Evolutionary conservation across 2,888 invertebrate genomes (phyloP).

Genomic region (Pterobdella sp.): DNA sequence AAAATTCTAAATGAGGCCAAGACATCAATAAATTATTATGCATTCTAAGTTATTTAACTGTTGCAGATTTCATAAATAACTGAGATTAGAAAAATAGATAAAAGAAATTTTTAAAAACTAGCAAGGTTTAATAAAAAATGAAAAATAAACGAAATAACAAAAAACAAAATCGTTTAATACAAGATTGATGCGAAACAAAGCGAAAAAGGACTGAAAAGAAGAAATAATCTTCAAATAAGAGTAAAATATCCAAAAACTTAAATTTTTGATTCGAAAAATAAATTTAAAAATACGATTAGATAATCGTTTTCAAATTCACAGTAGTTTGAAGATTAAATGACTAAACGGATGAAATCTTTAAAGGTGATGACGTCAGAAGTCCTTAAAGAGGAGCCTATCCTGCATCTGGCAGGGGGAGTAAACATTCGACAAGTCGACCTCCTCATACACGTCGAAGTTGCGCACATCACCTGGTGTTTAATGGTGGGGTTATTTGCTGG

Average conservation of each 20-base stretch:
- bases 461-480: conserved; percentile 34
- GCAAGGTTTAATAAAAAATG: no score
- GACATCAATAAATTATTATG: no score
- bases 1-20: no score
- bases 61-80: no score
- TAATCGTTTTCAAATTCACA: background rate
- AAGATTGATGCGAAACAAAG: background rate
- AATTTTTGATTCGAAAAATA: background rate
- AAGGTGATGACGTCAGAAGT: conserved; percentile 31
- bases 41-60: no score
- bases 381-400: conserved; percentile 31
- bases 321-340: background rate
- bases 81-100: no score
- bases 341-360: background rate
- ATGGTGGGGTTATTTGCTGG: conserved; percentile 22
- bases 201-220: background rate
- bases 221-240: background rate
- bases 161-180: no score
- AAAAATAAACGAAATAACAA: no score
- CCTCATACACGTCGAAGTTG: conserved; percentile 37
- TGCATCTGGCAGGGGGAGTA: conserved; percentile 28
- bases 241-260: background rate
- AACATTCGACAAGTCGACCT: conserved; percentile 34
- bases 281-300: background rate
- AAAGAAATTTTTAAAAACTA: no score